A percentile compares a stretch with the other conserved stretches of the same genome.
These are phyloP conservation scores for Eurytoma californica DNA, from an alignment of 2,888 invertebrate genomes.

Conservation along the genomic window DNA sequence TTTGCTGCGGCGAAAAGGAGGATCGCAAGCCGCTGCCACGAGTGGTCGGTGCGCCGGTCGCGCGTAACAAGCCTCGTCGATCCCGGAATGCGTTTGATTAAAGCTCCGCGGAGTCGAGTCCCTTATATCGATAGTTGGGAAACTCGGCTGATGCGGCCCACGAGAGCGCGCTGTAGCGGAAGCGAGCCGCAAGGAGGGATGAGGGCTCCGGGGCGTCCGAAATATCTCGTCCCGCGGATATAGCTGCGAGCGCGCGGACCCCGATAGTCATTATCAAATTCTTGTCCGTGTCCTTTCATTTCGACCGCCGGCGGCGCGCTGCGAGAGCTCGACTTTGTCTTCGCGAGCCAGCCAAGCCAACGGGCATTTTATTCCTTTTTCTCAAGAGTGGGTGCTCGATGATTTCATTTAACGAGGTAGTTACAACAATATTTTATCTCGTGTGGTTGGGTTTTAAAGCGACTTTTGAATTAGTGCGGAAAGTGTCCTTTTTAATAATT, in stretches of 20 bases:
- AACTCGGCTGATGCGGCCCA: slow-evolving; percentile 44
- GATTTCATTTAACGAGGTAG: too few relatives aligned
- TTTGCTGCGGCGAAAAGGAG: slow-evolving; percentile 10
- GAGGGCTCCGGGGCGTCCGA: slow-evolving; percentile 1
- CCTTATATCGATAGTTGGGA: slow-evolving; percentile 52
- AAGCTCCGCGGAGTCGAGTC: slow-evolving; percentile 56
- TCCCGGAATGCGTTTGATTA: slow-evolving; percentile 60
- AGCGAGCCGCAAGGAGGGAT: too few relatives aligned
- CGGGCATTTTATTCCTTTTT: too few relatives aligned
- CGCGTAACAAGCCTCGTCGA: slow-evolving; percentile 40
- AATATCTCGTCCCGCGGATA: slow-evolving; percentile 37
- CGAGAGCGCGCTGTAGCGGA: neutral
- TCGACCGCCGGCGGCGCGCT: neutral
- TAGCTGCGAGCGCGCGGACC: neutral
- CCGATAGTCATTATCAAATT: slow-evolving; percentile 46
- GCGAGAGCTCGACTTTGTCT: neutral
- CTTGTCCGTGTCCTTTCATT: slow-evolving; percentile 37
- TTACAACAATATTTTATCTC: too few relatives aligned
- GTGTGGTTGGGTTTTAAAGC: too few relatives aligned
- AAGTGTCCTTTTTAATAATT: too few relatives aligned
- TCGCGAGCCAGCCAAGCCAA: too few relatives aligned
- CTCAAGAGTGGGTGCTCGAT: too few relatives aligned
- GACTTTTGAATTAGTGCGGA: too few relatives aligned
- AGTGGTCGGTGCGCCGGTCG: neutral
- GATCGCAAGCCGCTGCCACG: neutral